These are phyloP conservation scores for Neodiprion lecontei DNA, from an alignment of 1,140 invertebrate genomes.

Conservation along the genomic window DNA sequence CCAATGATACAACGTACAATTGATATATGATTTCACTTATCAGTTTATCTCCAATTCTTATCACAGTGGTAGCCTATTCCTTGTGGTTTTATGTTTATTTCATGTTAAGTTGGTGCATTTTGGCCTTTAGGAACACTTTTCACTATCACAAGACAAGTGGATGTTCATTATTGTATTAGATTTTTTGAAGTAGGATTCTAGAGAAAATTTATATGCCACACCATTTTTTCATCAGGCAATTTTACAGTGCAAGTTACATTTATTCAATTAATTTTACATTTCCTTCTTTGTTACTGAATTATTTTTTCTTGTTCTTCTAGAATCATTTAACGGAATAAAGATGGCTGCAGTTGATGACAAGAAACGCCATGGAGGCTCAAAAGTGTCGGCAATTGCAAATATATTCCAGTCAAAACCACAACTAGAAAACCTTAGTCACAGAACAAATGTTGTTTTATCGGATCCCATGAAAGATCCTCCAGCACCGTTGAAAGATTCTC, in stretches of 20 bases:
- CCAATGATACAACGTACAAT: background rate
- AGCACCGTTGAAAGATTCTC: conserved; percentile 55
- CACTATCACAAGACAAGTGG: background rate
- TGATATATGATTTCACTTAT: background rate
- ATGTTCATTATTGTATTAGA: background rate
- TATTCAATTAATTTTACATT: no score
- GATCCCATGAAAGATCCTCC: conserved; percentile 54
- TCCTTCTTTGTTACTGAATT: no score
- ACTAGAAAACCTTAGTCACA: conserved; percentile 56
- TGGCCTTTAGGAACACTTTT: background rate
- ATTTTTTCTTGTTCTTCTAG: background rate
- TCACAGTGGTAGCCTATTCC: background rate
- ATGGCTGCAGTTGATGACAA: conserved; percentile 74
- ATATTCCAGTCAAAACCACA: conserved; percentile 80
- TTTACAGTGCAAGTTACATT: no score
- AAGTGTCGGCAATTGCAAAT: conserved; percentile 90
- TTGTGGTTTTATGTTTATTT: background rate
- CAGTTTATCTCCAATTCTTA: conserved; percentile 1
- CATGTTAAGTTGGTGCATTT: background rate
- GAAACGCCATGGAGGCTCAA: conserved; percentile 72
- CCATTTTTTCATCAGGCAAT: no score
- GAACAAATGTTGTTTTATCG: conserved; percentile 47
- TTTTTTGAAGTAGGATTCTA: no score
- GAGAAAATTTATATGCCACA: no score
- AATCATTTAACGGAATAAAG: conserved; percentile 15